These are phyloP conservation scores for Corythornis leucogaster DNA, from an alignment of 2,797 vertebrate genomes.

Conservation along the genomic window DNA sequence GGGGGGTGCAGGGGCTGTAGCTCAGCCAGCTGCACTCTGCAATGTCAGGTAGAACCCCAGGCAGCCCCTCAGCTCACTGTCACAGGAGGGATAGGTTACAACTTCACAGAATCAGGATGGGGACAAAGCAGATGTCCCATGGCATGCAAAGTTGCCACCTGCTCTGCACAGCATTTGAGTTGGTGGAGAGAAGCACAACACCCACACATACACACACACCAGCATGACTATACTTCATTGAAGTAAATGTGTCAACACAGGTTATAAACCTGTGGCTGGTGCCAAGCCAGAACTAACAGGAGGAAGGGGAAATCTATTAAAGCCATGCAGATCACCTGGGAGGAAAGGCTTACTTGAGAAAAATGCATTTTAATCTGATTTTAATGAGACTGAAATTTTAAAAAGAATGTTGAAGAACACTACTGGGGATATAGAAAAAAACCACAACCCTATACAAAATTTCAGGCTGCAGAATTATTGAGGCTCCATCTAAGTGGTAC, in stretches of 20 bases:
- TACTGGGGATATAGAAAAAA: not conserved
- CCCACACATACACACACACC: no score
- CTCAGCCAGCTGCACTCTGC: not conserved
- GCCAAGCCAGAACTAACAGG: not conserved
- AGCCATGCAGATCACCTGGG: not conserved
- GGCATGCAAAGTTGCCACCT: not conserved
- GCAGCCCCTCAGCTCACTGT: not conserved
- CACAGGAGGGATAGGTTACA: fast-evolving
- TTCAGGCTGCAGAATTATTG: not conserved
- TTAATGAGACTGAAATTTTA: slow-evolving; percentile 40
- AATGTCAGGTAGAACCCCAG: not conserved
- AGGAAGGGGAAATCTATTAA: not conserved
- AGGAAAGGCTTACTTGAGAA: slow-evolving; percentile 16
- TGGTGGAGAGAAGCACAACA: fast-evolving
- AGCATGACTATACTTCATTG: not conserved
- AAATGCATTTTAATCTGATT: slow-evolving; percentile 50
- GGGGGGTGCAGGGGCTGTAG: not conserved
- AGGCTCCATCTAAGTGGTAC: not conserved
- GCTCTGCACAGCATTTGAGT: not conserved
- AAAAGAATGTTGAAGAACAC: not conserved
- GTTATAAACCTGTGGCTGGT: not conserved
- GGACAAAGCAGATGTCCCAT: not conserved
- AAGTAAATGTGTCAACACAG: not conserved
- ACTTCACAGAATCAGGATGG: not conserved
- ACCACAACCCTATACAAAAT: not conserved